Conservation (phyloP, 1,140 invertebrate genomes). For the Hylyphantes graminicola region DNA sequence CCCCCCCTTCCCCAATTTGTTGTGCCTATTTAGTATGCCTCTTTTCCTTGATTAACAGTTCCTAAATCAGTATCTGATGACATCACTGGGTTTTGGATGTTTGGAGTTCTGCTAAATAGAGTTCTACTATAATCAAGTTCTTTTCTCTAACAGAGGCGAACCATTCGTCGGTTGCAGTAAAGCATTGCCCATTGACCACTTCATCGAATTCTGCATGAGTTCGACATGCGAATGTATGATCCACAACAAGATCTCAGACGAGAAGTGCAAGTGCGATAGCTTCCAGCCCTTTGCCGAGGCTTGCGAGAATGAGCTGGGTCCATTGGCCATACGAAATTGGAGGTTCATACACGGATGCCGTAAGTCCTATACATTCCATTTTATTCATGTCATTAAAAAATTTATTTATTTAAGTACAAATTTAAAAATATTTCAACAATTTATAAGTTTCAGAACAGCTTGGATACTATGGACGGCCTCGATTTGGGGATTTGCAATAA, state of each 20-base stretch:
- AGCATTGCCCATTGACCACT: constrained; percentile 75
- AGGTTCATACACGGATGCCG: constrained; percentile 77
- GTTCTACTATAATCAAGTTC: not conserved
- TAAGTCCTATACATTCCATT: constrained; percentile 69
- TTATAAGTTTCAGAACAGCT: no score
- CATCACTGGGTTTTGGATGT: not conserved
- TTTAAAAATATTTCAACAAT: no score
- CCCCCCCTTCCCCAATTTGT: no score
- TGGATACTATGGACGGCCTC: no score
- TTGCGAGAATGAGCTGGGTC: constrained; percentile 75
- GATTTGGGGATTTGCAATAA: no score
- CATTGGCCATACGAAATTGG: constrained; percentile 77
- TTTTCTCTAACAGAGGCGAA: constrained; percentile 70
- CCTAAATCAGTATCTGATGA: no score
- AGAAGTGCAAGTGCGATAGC: constrained; percentile 77
- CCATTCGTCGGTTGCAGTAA: constrained; percentile 74
- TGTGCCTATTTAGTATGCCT: no score
- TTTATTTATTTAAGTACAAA: no score
- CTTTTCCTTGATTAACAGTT: no score
- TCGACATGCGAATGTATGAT: constrained; percentile 77
- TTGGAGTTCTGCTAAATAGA: not conserved
- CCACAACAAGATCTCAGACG: constrained; percentile 59
- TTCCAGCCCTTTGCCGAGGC: constrained; percentile 78
- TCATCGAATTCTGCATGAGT: constrained; percentile 78
- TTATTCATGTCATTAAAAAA: not conserved